A percentile compares a stretch with the other conserved stretches of the same genome.
These are phyloP conservation scores for Galbula dea DNA, from an alignment of 2,113 vertebrate genomes.

Conservation along the genomic window DNA sequence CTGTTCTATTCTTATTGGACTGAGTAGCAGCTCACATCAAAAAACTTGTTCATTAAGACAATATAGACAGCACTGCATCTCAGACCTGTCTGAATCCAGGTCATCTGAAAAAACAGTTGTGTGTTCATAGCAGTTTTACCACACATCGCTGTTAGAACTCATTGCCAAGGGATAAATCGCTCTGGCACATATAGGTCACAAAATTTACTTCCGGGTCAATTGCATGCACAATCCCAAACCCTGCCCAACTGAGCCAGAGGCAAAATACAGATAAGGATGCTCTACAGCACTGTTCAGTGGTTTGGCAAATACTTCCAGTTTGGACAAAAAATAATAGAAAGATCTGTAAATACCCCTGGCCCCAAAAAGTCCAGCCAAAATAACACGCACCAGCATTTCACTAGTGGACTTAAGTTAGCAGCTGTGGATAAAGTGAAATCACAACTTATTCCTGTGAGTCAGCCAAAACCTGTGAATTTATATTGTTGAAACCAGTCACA, in stretches of 20 bases:
- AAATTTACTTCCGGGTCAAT: background rate
- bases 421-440: background rate
- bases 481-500: background rate
- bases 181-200: background rate
- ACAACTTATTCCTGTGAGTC: background rate
- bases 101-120: background rate
- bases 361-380: background rate
- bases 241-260: background rate
- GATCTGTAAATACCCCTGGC: background rate
- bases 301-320: background rate
- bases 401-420: background rate
- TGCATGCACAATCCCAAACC: rapidly evolving
- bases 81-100: background rate
- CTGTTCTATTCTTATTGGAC: background rate
- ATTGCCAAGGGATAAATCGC: background rate
- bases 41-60: background rate
- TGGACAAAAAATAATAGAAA: background rate
- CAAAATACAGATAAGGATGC: background rate
- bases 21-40: background rate
- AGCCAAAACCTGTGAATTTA: background rate
- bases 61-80: background rate
- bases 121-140: background rate
- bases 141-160: background rate
- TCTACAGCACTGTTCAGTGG: background rate
- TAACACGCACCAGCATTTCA: background rate